Base-by-base conservation (phyloP, 2,888 invertebrate species). In the Conchocele bisecta region DNA sequence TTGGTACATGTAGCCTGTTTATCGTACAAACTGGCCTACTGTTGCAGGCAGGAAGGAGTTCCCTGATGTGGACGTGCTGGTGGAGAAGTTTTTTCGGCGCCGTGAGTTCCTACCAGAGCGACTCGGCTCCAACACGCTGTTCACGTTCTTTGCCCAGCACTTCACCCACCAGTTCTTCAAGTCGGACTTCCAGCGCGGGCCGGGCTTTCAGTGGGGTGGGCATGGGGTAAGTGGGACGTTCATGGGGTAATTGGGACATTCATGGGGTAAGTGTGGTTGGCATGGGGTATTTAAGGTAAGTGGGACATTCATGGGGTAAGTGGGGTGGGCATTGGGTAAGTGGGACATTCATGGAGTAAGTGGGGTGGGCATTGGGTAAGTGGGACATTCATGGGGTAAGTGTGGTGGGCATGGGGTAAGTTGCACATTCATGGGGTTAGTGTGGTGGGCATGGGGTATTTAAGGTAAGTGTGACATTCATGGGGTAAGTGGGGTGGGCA, bases 101-200 rank as follows among this genome's bases (percentile, higher is more conserved):
- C 83, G 79, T 9, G 74, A 85, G 57, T 91, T 92, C 75, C 84
- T 86, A n/a, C 90, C 91, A 0, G 90, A 91, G n/a, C 89, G 88
- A 0, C 83, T 86, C 46, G 89, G 89, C 13, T 87, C 89, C 31
- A 92, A 89, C 80, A 74, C 91, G 1, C 66, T 92, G 53, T 91
- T 92, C 75, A 81, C 89, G 1, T 89, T 86, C 79, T 92, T 90
- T 74, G 91, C 91, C 7, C 91, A 92, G 67, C 91, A 92, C 71
- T 92, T 92, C 70, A 90, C 89, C 0, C 91, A 91, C 76, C 91
- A 91, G 85, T 92, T 92, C 81, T 91, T 92, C 83, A 90, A 91
- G 68, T 91, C 91, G 4, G 91, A 91, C 66, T 80, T 86, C 61
- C 76, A 83, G 39, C 83, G 79, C 54, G 91, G 91, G 2, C 87